phyloP scores from a whole-genome alignment of 2,797 vertebrate genomes.

The Nasua narica region DNA sequence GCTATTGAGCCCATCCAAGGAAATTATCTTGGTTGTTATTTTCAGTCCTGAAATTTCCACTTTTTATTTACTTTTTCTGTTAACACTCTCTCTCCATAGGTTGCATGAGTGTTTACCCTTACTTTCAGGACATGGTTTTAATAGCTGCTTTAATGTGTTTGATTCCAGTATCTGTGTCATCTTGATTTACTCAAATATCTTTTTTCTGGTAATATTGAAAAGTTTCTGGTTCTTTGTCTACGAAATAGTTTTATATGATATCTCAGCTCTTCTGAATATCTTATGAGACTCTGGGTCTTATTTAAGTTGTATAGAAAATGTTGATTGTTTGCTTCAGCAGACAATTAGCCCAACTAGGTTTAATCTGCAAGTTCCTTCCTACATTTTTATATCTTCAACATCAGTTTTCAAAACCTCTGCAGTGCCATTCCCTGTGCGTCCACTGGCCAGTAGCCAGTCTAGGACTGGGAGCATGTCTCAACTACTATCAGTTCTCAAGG shows the following conservation, averaged over 20 bases:
- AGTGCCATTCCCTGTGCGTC: background rate
- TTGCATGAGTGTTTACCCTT: background rate
- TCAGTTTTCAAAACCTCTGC: background rate
- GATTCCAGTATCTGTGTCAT: background rate
- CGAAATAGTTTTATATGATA: background rate
- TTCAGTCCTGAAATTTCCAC: background rate
- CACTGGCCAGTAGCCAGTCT: background rate
- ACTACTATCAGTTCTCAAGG: background rate
- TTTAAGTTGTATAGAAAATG: background rate
- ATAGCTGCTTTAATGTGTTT: background rate
- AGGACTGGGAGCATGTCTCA: background rate
- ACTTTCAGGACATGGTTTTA: background rate
- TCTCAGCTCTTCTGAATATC: background rate
- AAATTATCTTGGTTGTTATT: background rate
- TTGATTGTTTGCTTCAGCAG: background rate
- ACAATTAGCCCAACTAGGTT: background rate
- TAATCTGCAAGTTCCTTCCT: background rate
- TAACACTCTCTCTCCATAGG: background rate
- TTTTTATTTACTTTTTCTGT: background rate
- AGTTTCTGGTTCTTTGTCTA: background rate
- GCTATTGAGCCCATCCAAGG: background rate
- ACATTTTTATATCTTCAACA: background rate
- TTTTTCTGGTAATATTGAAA: background rate
- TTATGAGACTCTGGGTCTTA: background rate
- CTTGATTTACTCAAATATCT: background rate